Base-by-base conservation (phyloP, 2,888 invertebrate species). In the Chironomus tentans region DNA sequence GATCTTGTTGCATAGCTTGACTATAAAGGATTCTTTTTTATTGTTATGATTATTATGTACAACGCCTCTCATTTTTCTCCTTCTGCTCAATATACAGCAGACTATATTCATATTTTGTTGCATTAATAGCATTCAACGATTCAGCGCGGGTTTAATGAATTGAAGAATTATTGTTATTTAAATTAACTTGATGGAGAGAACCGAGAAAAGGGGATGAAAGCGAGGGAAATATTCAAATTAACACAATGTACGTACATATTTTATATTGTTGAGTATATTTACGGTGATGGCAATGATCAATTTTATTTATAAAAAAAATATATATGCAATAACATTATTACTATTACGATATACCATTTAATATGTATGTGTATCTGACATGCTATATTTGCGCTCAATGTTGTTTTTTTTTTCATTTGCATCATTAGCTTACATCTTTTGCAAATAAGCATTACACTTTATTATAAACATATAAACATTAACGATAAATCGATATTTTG, bases 101-200 rank as follows among this genome's bases (percentile, higher is more conserved):
- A 50, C 13, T 50, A 50, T n/a, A 50, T 56, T 15, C 56, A 56
- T 56, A 38, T 56, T 56, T 56, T 56, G 56, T 18, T 18, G 56
- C 56, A 56, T 7, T 7, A 56, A 56, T 56, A 15, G 15, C 56
- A 56, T 5, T 56, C 56, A 56, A 15, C 15, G n/a, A 50, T 13
- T 50, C 15, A 50, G 15, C 56, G 56, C 56, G 56, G 18, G 72
- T 72, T 72, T 62, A 72, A 72, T 72, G 72, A 72, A 72, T 72
- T 62, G 72, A 72, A 38, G 62, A 72, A 62, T 72, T 38, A 72
- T 72, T 72, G 72, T 72, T 72, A 72, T 72, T 62, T 71, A 62
- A 72, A 72, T 72, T 61, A 72, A 72, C 61, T 47, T 50, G 71
- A 71, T 72, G 61, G 62, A 72, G 62, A 62, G 72, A 72, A 38